Evolutionary conservation across 1,140 invertebrate genomes (phyloP).

Genomic region (Araneus ventricosus): DNA sequence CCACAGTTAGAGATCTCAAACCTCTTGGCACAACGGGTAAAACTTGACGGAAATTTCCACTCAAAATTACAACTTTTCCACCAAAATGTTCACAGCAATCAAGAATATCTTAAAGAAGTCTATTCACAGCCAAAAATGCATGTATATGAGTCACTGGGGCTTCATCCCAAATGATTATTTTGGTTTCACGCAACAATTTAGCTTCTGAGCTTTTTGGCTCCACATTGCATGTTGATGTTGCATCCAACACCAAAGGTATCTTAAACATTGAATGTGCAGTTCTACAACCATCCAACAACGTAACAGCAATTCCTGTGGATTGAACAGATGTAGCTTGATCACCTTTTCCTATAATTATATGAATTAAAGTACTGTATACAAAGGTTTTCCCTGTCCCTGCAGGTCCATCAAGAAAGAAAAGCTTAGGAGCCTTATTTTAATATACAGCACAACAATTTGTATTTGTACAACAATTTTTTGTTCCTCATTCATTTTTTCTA

Average conservation of each 20-base stretch:
- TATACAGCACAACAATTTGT: constrained; percentile 16
- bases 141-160: constrained; percentile 75
- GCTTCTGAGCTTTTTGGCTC: constrained; percentile 54
- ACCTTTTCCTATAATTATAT: constrained; percentile 76
- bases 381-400: constrained; percentile 79
- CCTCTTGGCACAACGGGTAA: constrained; percentile 76
- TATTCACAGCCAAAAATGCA: constrained; percentile 76
- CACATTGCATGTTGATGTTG: constrained; percentile 68
- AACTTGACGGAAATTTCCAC: constrained; percentile 78
- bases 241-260: constrained; percentile 71
- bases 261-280: constrained; percentile 46
- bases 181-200: constrained; percentile 57
- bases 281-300: not conserved
- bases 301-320: not conserved
- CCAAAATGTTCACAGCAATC: constrained; percentile 76
- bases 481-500: not conserved
- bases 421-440: constrained; percentile 8
- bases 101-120: constrained; percentile 76
- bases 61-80: constrained; percentile 77
- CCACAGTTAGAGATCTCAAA: constrained; percentile 70
- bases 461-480: not conserved
- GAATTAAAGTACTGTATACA: constrained; percentile 78
- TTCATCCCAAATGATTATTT: constrained; percentile 78
- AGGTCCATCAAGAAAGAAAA: constrained; percentile 77
- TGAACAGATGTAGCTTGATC: constrained; percentile 73